A percentile compares a stretch with the other conserved stretches of the same genome.
These are phyloP conservation scores for Dicrurus megarhynchus DNA, from an alignment of 2,113 vertebrate species.

Conservation along the genomic window DNA sequence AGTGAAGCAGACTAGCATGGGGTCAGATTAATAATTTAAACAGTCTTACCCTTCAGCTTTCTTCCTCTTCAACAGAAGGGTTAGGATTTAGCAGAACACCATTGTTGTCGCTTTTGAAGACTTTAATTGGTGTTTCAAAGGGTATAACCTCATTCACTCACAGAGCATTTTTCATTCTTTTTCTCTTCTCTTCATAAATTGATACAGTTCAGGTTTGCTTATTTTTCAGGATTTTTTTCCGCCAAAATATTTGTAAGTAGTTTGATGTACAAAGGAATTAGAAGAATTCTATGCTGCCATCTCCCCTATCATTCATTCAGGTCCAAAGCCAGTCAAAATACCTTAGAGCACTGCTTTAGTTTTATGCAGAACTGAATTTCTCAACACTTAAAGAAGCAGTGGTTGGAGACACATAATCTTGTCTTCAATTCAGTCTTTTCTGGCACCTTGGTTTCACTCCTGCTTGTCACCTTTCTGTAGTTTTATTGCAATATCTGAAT, in stretches of 20 bases:
- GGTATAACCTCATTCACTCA: neutral
- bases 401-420: neutral
- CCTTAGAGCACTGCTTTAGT: neutral
- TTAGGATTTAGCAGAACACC: neutral
- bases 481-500: neutral
- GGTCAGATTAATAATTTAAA: conserved; percentile 51
- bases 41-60: neutral
- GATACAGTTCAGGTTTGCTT: neutral
- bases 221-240: neutral
- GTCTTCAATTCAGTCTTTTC: neutral
- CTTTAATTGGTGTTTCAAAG: conserved; percentile 22
- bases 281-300: neutral
- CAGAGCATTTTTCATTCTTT: neutral
- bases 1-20: neutral
- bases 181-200: neutral
- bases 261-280: neutral
- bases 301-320: neutral
- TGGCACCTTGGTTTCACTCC: neutral
- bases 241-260: neutral
- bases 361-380: neutral
- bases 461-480: neutral
- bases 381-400: neutral
- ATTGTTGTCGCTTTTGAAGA: conserved; percentile 13
- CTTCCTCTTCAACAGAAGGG: neutral
- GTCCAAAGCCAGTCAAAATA: neutral